phyloP scores from a whole-genome alignment of 1,140 invertebrate species.

The Drosophila truncata region DNA sequence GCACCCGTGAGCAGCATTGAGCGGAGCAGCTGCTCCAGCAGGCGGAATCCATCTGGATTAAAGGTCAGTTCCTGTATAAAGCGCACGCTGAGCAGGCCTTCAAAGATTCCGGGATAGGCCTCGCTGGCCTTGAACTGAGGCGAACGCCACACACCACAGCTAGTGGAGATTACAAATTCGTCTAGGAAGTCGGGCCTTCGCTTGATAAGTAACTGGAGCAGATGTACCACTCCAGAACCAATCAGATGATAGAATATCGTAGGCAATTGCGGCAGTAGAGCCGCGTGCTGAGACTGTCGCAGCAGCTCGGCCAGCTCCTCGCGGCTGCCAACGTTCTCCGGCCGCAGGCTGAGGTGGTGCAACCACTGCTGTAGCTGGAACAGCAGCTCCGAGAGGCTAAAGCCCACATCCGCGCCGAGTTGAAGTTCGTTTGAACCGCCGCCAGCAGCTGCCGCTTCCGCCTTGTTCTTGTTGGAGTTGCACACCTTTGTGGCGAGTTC shows the following conservation, averaged over 20 bases:
- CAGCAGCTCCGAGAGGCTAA: slow-evolving; percentile 65
- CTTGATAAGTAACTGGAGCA: slow-evolving; percentile 70
- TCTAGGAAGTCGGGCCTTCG: slow-evolving; percentile 37
- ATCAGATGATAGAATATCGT: slow-evolving; percentile 68
- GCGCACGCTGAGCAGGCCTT: slow-evolving; percentile 53
- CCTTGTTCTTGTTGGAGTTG: slow-evolving; percentile 52
- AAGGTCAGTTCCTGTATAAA: slow-evolving; percentile 57
- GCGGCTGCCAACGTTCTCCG: slow-evolving; percentile 29
- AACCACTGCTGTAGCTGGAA: slow-evolving; percentile 71
- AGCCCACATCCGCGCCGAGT: slow-evolving; percentile 13
- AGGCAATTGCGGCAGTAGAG: slow-evolving; percentile 45
- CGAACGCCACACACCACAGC: slow-evolving; percentile 49
- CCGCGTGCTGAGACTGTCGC: slow-evolving; percentile 17
- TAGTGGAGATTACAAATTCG: slow-evolving; percentile 8
- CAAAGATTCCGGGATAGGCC: slow-evolving; percentile 43
- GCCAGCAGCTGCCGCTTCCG: slow-evolving; percentile 1
- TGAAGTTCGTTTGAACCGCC: slow-evolving; percentile 47
- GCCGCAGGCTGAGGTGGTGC: slow-evolving; percentile 57
- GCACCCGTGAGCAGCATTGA: slow-evolving; percentile 53
- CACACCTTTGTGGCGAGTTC: slow-evolving; percentile 68
- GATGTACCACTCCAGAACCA: slow-evolving; percentile 57
- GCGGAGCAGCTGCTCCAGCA: slow-evolving; percentile 56
- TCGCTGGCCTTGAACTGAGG: slow-evolving; percentile 32
- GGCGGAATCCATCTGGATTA: slow-evolving; percentile 19
- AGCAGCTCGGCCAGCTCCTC: slow-evolving; percentile 29